Base-by-base conservation (phyloP, 1,140 invertebrate genomes). In the Aphelinus certus region DNA sequence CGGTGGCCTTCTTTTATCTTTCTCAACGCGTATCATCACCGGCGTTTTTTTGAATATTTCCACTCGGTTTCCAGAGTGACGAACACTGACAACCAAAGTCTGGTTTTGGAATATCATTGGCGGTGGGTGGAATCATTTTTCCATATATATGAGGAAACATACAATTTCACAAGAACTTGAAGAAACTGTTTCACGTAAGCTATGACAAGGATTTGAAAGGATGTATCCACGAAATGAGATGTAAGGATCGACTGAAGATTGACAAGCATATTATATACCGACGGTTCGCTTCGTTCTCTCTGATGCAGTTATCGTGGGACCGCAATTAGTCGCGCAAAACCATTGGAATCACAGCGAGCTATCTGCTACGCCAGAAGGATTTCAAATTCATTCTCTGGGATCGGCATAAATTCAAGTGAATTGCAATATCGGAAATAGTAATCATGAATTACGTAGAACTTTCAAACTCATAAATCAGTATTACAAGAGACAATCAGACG, bases 391-490 rank as follows among this genome's bases (percentile, higher is more conserved):
- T 74, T 74, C 60, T 56, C 63, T 60, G 51, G 67, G 69, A 75
- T 69, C 66, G 66, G 73, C 66, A 75, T 75, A 75, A 75, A 75
- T 69, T 57, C 9, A 46, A 55, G 46, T 53, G 73, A 64, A 7
- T 69, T 49, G 60, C 73, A 75, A 68, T 75, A 69, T 69, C 66
- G 66, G 66, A 69, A 75, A 75, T 75, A 67, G 57, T 64, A 6
- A 45, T 26, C 58, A 60, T 5, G 26, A n/a, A 57, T 26, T 26
- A 53, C 51, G 51, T 9, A 53, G 51, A 2, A 42, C 10, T 3
- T 61, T 7, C 46, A 65, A 3, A 62, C 62, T 55, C 60, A 57
- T 64, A 66, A 75, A 73, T 73, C 63, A 73, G 56, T 53, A 65
- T 66, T 56, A 26, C 26, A 26, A 26, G 47, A 49, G 3, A n/a